These are phyloP conservation scores for Actinia tenebrosa DNA, from an alignment of 64 coral and sea anemone species.

Conservation along the genomic window DNA sequence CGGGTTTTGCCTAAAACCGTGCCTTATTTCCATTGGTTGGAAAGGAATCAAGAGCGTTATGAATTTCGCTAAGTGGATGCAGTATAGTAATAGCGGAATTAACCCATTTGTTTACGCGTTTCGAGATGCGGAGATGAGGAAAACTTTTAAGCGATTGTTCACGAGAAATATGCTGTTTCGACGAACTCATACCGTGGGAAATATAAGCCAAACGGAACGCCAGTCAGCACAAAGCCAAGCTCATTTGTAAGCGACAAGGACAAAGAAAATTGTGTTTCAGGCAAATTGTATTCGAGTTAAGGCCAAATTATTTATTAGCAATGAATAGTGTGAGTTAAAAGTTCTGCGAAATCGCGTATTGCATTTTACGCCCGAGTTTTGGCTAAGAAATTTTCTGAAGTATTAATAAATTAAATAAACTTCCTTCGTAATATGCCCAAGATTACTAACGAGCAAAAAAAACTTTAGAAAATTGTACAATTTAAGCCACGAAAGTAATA, in stretches of 20 bases:
- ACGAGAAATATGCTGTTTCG: not conserved
- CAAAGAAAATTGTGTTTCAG: not conserved
- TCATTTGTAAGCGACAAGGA: not conserved
- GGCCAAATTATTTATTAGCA: not conserved
- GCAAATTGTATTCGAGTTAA: not conserved
- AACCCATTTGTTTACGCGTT: conserved; percentile 71
- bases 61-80: conserved; percentile 73
- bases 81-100: conserved; percentile 70
- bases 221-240: not conserved
- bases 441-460: too few species aligned
- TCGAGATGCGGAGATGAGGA: conserved; percentile 56
- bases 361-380: too few species aligned
- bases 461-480: too few species aligned
- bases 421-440: too few species aligned
- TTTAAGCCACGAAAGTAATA: too few species aligned
- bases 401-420: too few species aligned
- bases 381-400: too few species aligned
- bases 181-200: not conserved
- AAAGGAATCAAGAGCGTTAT: conserved; percentile 4
- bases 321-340: too few species aligned
- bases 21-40: not conserved
- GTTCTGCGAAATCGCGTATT: too few species aligned
- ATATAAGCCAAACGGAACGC: not conserved
- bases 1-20: conserved; percentile 18
- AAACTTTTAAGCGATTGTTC: conserved; percentile 10